Evolutionary conservation across 2,888 invertebrate species (phyloP), one percentile per base, ranked within the genome.

Genomic region (Lasioglossum oenotherae): DNA sequence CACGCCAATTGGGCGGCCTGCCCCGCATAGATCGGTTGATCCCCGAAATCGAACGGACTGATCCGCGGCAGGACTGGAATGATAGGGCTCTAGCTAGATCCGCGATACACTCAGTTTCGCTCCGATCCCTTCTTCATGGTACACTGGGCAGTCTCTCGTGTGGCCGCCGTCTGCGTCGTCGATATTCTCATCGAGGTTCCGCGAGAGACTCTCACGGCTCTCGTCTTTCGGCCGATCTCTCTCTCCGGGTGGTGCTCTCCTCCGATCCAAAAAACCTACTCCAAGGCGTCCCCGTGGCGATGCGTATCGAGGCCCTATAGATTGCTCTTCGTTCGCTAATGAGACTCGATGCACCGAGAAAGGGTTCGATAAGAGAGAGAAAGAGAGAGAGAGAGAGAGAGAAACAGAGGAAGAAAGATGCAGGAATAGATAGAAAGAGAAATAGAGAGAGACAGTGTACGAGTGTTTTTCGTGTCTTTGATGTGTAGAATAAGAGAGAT

Each of bases 11-110:
- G 98, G 92, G 97, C 97, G 88, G 98, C 97, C 95, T 98, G 97
- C 90, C 98, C 98, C 93, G 97, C 97, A 95, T 97, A 97, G 92
- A 98, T 97, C 92, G 97, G 97, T 90, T 96, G 96, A 95, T 97
- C 96, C 89, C 97, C 98, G 95, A 98, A 98, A 95, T 97, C 96
- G 96, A 98, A 98, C 93, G 98, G 98, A 95, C 96, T 97, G 95
- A 98, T 97, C 95, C 97, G 97, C 95, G 98, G 98, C 93, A 97
- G 95, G 96, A 98, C 98, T 98, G 97, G 95, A 97, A 91, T 74
- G 85, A 84, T 89, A 90, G 67, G 57, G 86, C 71, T 49, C 78
- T 71, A 80, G 75, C 82, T 88, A 87, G 82, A 85, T 84, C 82
- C 84, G 72, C 44, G 80, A 12, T 14, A n/a, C 44, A 57, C 57